phyloP scores from a whole-genome alignment of 2,888 invertebrate genomes.

The Andrena flavipes region DNA sequence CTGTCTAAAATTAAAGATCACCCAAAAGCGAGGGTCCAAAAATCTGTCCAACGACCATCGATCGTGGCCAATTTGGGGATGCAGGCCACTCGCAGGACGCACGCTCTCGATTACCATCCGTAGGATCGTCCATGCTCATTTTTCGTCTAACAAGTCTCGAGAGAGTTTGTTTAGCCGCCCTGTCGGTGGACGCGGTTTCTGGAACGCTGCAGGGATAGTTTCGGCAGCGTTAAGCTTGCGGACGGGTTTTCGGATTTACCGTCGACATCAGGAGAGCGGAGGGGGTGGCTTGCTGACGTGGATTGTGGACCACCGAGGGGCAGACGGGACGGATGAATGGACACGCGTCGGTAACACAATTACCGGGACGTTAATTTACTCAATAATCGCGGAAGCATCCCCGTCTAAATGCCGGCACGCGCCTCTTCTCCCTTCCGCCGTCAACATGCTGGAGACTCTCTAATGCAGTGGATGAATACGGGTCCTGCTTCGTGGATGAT shows the following conservation, averaged over 20 bases:
- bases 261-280: conserved; percentile 36
- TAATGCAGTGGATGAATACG: conserved; percentile 31
- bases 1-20: no score
- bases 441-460: conserved; percentile 21
- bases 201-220: conserved; percentile 40
- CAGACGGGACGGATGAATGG: conserved; percentile 69
- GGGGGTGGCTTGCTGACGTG: conserved; percentile 16
- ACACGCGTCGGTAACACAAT: conserved; percentile 83
- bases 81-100: not conserved
- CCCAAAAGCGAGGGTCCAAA: no score
- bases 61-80: not conserved
- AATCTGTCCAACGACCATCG: conserved; percentile 17
- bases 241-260: conserved; percentile 64
- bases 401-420: conserved; percentile 82
- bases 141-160: conserved; percentile 55
- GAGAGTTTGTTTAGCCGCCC: conserved; percentile 34
- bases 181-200: conserved; percentile 33
- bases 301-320: conserved; percentile 47
- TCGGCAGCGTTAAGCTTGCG: conserved; percentile 54
- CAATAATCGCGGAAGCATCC: conserved; percentile 81
- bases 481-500: conserved; percentile 37
- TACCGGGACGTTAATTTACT: conserved; percentile 83
- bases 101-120: conserved; percentile 25
- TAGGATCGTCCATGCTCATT: conserved; percentile 17
- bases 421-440: conserved; percentile 61